These are phyloP conservation scores for Rana temporaria DNA, from an alignment of 2,113 vertebrate genomes.

Conservation along the genomic window DNA sequence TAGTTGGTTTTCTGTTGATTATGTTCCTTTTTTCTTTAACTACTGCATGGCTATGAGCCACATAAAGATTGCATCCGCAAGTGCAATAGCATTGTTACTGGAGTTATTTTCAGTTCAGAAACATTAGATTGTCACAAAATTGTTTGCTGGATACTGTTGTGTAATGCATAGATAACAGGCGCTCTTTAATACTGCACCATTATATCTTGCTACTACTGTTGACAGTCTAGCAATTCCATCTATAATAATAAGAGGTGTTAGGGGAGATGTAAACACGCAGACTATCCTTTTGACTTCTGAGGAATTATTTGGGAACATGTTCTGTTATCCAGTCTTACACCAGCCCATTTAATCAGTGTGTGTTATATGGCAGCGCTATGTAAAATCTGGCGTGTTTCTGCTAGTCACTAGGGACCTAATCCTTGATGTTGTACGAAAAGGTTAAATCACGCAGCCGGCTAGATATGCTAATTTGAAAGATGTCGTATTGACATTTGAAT, in stretches of 20 bases:
- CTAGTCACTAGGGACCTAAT: constrained; percentile 35
- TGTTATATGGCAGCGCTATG: background rate
- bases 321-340: background rate
- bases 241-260: background rate
- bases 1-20: background rate
- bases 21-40: background rate
- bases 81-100: too few relatives aligned
- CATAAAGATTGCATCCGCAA: too few relatives aligned
- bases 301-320: background rate
- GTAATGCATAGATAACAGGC: too few relatives aligned
- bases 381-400: background rate
- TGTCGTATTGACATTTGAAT: constrained; percentile 54
- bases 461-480: constrained; percentile 52
- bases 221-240: too few relatives aligned
- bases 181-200: too few relatives aligned
- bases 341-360: background rate
- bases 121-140: too few relatives aligned
- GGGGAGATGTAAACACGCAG: background rate
- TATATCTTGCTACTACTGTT: too few relatives aligned
- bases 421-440: constrained; percentile 33
- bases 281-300: background rate
- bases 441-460: constrained; percentile 30
- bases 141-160: too few relatives aligned
- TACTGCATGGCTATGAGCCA: too few relatives aligned
- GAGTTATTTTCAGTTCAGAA: too few relatives aligned